Evolutionary conservation across 2,888 invertebrate species (phyloP).

Genomic region (Drosophila prolongata): DNA sequence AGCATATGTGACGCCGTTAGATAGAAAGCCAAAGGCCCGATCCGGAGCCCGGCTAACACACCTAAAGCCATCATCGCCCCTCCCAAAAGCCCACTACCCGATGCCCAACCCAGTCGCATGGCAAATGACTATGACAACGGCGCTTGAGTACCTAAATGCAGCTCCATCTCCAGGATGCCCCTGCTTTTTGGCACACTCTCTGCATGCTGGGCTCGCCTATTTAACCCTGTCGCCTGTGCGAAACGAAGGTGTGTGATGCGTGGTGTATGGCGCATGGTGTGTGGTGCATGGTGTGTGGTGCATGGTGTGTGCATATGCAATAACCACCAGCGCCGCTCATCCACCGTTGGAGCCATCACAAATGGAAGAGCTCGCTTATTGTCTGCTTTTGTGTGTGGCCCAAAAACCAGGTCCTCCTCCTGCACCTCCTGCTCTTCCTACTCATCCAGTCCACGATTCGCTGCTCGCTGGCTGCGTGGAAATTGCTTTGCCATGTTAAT

Average conservation of each 20-base stretch:
- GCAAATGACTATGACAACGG: conserved; percentile 60
- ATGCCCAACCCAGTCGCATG: conserved; percentile 17
- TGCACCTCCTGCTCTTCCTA: neutral
- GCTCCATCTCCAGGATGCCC: conserved; percentile 45
- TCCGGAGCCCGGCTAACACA: conserved; percentile 21
- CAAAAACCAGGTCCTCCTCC: conserved; percentile 12
- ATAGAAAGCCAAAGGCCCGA: conserved; percentile 51
- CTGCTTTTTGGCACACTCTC: conserved; percentile 35
- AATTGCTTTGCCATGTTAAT: conserved; percentile 77
- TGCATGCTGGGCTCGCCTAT: conserved; percentile 58
- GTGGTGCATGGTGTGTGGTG: conserved; percentile 11
- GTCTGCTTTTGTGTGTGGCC: conserved; percentile 56
- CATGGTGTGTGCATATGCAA: conserved; percentile 59
- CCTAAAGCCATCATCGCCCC: conserved; percentile 33
- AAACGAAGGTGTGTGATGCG: conserved; percentile 7
- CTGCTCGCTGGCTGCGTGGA: conserved; percentile 40
- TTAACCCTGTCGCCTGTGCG: conserved; percentile 53
- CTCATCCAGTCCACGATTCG: neutral
- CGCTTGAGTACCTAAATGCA: conserved; percentile 71
- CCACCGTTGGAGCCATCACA: conserved; percentile 40
- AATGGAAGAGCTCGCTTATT: conserved; percentile 59
- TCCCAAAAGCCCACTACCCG: neutral
- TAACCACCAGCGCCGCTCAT: conserved; percentile 48
- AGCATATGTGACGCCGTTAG: conserved; percentile 82
- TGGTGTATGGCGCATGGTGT: conserved; percentile 15